Evolutionary conservation across 2,113 vertebrate species (phyloP).

Genomic region (Tapirus terrestris): DNA sequence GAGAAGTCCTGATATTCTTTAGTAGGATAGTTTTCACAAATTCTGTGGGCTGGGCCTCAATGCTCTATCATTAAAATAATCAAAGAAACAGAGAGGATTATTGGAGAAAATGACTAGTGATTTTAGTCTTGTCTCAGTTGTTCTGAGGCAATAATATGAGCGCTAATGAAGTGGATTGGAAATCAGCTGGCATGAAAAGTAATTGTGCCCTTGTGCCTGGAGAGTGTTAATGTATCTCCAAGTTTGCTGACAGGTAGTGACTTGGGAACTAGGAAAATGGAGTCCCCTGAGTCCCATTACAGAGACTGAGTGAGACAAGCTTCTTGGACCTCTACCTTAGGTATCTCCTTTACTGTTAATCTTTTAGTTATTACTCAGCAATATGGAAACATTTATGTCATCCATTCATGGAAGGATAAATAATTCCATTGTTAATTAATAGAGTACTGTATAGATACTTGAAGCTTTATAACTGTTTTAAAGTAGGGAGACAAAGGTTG

Average conservation of each 20-base stretch:
- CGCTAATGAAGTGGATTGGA: not conserved
- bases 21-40: not conserved
- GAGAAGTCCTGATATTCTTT: not conserved
- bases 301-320: not conserved
- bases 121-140: slow-evolving; percentile 9
- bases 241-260: not conserved
- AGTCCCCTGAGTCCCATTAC: not conserved
- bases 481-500: not conserved
- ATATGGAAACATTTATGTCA: not conserved
- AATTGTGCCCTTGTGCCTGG: not conserved
- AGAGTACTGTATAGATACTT: not conserved
- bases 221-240: not conserved
- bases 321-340: not conserved
- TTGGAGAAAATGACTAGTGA: not conserved
- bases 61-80: not conserved
- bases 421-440: not conserved
- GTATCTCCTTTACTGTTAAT: not conserved
- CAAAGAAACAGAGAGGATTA: not conserved
- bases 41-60: not conserved
- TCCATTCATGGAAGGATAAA: not conserved
- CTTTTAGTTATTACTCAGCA: not conserved
- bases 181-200: not conserved
- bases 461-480: not conserved
- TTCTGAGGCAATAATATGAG: not conserved
- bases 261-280: not conserved